phyloP scores from a whole-genome alignment of 2,888 invertebrate genomes.

The Drosophila fulvimacula region DNA sequence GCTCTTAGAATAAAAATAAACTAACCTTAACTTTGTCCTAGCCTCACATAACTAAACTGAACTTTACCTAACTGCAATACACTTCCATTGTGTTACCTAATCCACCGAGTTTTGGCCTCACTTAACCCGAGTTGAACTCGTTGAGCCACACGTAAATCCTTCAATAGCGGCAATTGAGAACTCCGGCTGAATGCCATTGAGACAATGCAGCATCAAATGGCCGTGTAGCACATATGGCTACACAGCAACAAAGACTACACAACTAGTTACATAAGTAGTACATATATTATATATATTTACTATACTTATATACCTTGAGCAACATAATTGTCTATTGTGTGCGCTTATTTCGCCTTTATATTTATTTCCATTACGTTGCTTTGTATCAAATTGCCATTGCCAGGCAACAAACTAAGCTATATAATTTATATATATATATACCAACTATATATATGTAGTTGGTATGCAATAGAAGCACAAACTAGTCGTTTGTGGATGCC shows the following conservation, averaged over 20 bases:
- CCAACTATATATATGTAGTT: background rate
- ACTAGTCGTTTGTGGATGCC: slow-evolving; percentile 31
- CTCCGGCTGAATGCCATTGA: slow-evolving; percentile 61
- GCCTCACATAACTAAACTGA: too few species aligned
- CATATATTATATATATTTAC: slow-evolving; percentile 4
- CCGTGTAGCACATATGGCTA: slow-evolving; percentile 42
- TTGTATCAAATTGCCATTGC: slow-evolving; percentile 62
- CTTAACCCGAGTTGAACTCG: slow-evolving; percentile 48
- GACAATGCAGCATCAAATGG: slow-evolving; percentile 68
- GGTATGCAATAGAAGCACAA: slow-evolving; percentile 7
- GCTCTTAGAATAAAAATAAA: too few species aligned
- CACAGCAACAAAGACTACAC: slow-evolving; percentile 19
- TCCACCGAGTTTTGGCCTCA: slow-evolving; percentile 34
- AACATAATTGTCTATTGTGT: slow-evolving; percentile 62
- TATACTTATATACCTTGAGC: slow-evolving; percentile 18
- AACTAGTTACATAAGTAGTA: slow-evolving; percentile 11
- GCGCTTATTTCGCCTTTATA: slow-evolving; percentile 36
- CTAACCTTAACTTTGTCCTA: too few species aligned
- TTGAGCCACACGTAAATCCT: slow-evolving; percentile 34
- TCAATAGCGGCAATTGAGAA: slow-evolving; percentile 58
- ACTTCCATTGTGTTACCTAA: slow-evolving; percentile 30
- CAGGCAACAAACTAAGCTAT: slow-evolving; percentile 36
- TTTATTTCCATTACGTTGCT: slow-evolving; percentile 41
- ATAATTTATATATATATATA: slow-evolving; percentile 4
- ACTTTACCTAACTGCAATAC: too few species aligned